Base-by-base conservation (phyloP, 2,797 vertebrate genomes). In the Darevskia nairensis region DNA sequence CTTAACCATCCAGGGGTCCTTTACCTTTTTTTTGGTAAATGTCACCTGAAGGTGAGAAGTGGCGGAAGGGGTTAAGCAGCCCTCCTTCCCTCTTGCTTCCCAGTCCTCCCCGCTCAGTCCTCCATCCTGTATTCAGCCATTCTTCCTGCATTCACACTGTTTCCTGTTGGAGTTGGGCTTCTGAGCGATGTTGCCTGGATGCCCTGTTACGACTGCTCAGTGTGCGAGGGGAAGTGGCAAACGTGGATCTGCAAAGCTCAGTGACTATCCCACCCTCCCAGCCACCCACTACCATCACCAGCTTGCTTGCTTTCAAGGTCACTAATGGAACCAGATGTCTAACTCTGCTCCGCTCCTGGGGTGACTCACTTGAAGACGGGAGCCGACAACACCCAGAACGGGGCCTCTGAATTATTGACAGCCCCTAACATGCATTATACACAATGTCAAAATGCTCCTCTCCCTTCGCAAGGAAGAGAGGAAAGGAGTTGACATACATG, bases 361-460 rank as follows among this genome's bases (percentile, higher is more conserved):
- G 1, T 90, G 71, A 89, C 61, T n/a, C n/a, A 80, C 11, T 6
- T 90, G 61, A 84, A 79, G 44, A 85, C 72, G 39, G 4, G 86
- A 89, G 59, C 61, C 66, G 81, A 86, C 78, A 78, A 68, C 6
- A 61, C 59, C 27, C 59, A 32, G 41, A 74, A 66, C 3, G 44
- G 27, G 39, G 86, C 17, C 68, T 5, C 82, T 50, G 69, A 76
- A 3, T 83, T 90, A 35, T 46, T 88, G 76, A n/a, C 84, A 75
- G 17, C 19, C 79, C 3, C 44, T 86, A 6, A 21, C 27, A 25
- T 72, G 59, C 80, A 88, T 88, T 77, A 88, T 77, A 78, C 74
- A 83, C 29, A 9, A 83, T 50, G 21, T 29, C 21, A 41, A 59
- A 50, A 66, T 41, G 13, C 41, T 35, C 35, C 80, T 85, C 71